Evolutionary conservation across 2,888 invertebrate genomes (phyloP).

Genomic region (Rhaphigaster nebulosa): DNA sequence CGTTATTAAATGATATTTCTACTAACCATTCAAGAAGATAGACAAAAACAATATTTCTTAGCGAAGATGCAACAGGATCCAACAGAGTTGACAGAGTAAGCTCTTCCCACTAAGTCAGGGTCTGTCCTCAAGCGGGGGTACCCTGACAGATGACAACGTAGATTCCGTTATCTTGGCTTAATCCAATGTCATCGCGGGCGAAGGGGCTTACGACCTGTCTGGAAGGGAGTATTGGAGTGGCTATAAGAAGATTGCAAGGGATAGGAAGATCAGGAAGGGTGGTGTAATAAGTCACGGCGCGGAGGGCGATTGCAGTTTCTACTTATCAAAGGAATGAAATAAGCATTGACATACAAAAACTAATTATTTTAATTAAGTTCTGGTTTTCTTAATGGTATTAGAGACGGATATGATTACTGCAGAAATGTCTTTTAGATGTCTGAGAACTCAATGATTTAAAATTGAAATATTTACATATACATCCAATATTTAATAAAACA

Average conservation of each 20-base stretch:
- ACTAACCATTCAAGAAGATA: neutral
- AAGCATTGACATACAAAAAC: neutral
- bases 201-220: conserved; percentile 19
- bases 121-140: neutral
- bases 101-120: neutral
- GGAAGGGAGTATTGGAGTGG: conserved; percentile 25
- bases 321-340: neutral
- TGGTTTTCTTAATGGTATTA: too few relatives aligned
- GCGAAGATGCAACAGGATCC: neutral
- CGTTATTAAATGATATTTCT: too few relatives aligned
- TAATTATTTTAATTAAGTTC: too few relatives aligned
- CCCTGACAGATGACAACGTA: conserved; percentile 40
- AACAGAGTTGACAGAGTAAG: conserved; percentile 9
- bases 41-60: neutral
- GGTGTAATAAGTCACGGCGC: neutral
- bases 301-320: neutral
- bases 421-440: too few relatives aligned
- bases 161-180: conserved; percentile 35
- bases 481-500: too few relatives aligned
- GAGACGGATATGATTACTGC: too few relatives aligned
- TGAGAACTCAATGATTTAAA: too few relatives aligned
- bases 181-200: neutral
- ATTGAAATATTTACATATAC: too few relatives aligned
- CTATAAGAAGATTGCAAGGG: conserved; percentile 24
- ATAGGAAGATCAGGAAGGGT: neutral